Evolutionary conservation across 2,113 vertebrate species (phyloP).

Genomic region (Austrofundulus limnaeus): DNA sequence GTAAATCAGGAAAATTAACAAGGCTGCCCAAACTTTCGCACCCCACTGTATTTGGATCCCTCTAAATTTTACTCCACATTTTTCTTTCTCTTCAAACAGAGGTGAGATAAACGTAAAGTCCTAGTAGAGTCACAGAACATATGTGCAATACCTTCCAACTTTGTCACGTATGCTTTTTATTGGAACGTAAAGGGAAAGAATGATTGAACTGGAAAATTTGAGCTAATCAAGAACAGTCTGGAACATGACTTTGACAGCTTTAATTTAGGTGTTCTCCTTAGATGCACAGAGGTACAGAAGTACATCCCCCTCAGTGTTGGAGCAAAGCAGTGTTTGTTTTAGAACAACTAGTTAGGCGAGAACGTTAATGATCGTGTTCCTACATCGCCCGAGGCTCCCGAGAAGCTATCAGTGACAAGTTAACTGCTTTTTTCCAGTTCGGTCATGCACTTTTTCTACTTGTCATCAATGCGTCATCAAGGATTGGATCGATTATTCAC

Average conservation of each 20-base stretch:
- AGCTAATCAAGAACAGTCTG: neutral
- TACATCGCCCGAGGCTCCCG: slow-evolving; percentile 15
- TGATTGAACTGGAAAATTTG: neutral
- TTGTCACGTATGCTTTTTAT: neutral
- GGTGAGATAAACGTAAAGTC: neutral
- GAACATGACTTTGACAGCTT: slow-evolving; percentile 4
- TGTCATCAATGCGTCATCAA: slow-evolving; percentile 32
- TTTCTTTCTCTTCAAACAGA: neutral
- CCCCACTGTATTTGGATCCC: too few species aligned
- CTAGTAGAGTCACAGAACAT: too few species aligned
- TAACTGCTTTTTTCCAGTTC: slow-evolving; percentile 19
- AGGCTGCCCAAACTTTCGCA: too few species aligned
- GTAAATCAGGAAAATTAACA: too few species aligned
- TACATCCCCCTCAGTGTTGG: neutral
- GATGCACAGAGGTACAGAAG: neutral
- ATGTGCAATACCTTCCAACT: too few species aligned
- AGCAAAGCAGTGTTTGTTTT: slow-evolving; percentile 11
- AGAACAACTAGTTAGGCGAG: slow-evolving; percentile 32
- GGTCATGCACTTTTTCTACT: slow-evolving; percentile 36
- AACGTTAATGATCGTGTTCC: slow-evolving; percentile 50
- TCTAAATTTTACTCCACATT: too few species aligned
- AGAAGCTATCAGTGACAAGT: slow-evolving; percentile 31
- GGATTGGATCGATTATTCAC: slow-evolving; percentile 50
- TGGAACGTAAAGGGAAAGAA: neutral
- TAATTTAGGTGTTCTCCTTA: slow-evolving; percentile 38